A percentile compares a stretch with the other conserved stretches of the same genome.
phyloP scores from a whole-genome alignment of 2,888 invertebrate species.

The Callyntrura guangdongensis region DNA sequence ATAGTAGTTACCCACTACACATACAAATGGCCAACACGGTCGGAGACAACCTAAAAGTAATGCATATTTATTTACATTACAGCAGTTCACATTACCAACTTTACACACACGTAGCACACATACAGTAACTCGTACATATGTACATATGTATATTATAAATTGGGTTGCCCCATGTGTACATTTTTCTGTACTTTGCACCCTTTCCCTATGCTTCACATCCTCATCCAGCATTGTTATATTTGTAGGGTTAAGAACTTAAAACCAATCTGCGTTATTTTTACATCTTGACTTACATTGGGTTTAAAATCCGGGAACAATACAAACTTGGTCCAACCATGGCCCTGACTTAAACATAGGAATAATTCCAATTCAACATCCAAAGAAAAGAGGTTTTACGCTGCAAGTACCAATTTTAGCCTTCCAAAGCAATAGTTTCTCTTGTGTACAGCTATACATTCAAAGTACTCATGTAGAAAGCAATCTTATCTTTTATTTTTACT shows the following conservation, averaged over 20 bases:
- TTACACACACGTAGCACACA: neutral
- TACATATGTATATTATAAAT: neutral
- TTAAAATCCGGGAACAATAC: too few relatives aligned
- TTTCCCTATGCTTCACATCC: neutral
- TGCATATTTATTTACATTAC: slow-evolving; percentile 16
- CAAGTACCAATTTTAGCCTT: too few relatives aligned
- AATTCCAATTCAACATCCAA: neutral
- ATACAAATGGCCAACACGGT: neutral
- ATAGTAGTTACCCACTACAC: neutral
- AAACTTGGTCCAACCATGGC: neutral
- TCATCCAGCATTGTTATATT: neutral
- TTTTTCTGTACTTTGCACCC: neutral
- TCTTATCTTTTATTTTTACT: slow-evolving; percentile 43
- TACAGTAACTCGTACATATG: neutral
- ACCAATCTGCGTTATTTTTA: neutral
- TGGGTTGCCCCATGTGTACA: neutral
- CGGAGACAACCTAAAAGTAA: neutral
- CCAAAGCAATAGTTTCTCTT: neutral
- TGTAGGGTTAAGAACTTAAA: neutral
- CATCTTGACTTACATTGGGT: neutral
- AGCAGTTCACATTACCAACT: neutral
- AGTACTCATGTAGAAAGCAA: neutral
- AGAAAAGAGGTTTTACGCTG: neutral
- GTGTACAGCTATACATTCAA: neutral
- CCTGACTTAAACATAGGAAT: neutral